Evolutionary conservation across 2,113 vertebrate species (phyloP), one percentile per base, ranked within the genome.

Genomic region (Limnothrissa miodon): DNA sequence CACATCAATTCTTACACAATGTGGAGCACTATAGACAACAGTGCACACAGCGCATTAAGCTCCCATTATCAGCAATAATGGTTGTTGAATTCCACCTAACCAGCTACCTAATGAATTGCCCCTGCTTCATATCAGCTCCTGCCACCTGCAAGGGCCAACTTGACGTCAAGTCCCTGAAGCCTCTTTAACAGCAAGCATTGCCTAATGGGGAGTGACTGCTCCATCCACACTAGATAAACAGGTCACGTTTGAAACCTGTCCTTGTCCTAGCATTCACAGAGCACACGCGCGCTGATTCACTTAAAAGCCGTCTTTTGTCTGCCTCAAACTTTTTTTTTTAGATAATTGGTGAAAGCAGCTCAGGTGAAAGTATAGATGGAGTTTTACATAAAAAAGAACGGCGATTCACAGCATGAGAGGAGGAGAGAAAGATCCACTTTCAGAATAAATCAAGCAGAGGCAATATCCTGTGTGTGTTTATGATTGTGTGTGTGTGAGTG

Each of bases 401-500:
- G 21, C 89, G 88, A 89, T 88, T 89, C 86, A 84, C 89, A 88
- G 86, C 90, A 81, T 87, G 90, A 89, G 11, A 84, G 90, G 91
- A 86, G 88, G 81, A 80, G 83, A 86, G 85, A 93, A 93, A 92
- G 93, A 92, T 92, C 89, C 90, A 90, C 92, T 93, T 93, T 94
- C 93, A 92, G 92, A 93, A 92, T 91, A 92, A 95, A 95, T 95
- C 93, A 94, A 93, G 93, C 93, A 93, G 90, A 92, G 93, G 92
- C 93, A 93, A 94, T 94, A 92, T 93, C 92, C 94, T 93, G 91
- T 94, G 93, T 93, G 59, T 62, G 59, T 62, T n/a, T 62, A n/a
- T 62, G n/a, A 25, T 5, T 29, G 23, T 25, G 56, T 59, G 56
- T 59, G 53, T 59, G 53, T 59, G 48, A 4, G 53, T 59, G 23